These are phyloP conservation scores for Lamellibrachia columna DNA, from an alignment of 2,888 invertebrate species.

Conservation along the genomic window DNA sequence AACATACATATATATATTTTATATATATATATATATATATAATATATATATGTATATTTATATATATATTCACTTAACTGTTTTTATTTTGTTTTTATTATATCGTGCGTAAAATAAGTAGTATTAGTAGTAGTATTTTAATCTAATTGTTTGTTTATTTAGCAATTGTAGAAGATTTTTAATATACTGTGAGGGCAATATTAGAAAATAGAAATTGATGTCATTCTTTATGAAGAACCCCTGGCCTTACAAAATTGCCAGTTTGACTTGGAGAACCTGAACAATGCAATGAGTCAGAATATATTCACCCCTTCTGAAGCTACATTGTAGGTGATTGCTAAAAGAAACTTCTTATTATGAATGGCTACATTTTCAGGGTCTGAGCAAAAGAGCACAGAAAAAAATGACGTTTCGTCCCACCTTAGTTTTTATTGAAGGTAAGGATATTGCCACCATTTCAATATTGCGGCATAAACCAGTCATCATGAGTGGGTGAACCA, in stretches of 20 bases:
- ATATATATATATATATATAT: no score
- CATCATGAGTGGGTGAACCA: no score
- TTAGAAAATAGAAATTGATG: no score
- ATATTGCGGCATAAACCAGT: background rate
- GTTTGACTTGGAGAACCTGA: no score
- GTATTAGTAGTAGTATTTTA: background rate
- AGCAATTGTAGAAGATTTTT: no score
- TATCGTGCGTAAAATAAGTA: background rate
- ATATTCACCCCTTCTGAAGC: no score
- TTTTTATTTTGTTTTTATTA: conserved; percentile 8
- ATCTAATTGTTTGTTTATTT: no score
- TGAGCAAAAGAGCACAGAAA: conserved; percentile 60
- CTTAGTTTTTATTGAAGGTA: conserved; percentile 79
- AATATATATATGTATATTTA: background rate
- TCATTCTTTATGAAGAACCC: no score
- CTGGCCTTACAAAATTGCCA: no score
- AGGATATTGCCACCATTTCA: conserved; percentile 35
- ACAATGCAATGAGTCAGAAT: no score
- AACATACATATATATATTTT: no score
- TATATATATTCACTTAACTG: background rate
- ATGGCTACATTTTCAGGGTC: conserved; percentile 50
- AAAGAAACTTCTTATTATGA: background rate
- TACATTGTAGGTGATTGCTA: background rate
- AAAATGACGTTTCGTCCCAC: conserved; percentile 73
- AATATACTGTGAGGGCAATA: no score